Conservation (phyloP, 2,797 vertebrate genomes). For the Characodon lateralis region DNA sequence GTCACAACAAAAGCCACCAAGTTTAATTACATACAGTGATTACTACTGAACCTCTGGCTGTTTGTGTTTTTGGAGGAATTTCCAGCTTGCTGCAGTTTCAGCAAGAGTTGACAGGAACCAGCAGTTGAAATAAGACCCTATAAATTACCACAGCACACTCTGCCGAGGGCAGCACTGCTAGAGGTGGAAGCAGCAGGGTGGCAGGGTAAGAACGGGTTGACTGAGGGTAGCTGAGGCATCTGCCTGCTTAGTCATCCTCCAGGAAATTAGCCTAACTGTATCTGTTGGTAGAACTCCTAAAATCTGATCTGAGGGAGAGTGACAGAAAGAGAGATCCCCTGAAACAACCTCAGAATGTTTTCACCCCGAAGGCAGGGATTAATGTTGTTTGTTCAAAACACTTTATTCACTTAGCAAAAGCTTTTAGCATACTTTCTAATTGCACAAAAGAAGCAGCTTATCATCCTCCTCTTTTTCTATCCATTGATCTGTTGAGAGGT, state of each 20-base stretch:
- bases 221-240: neutral
- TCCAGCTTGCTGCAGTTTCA: slow-evolving; percentile 9
- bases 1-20: slow-evolving; percentile 19
- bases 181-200: slow-evolving; percentile 12
- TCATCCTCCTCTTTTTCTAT: neutral
- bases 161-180: neutral
- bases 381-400: neutral
- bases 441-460: neutral
- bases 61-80: slow-evolving; percentile 28
- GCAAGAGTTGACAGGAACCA: slow-evolving; percentile 18
- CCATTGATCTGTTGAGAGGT: neutral
- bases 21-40: slow-evolving; percentile 33
- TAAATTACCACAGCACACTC: slow-evolving; percentile 31
- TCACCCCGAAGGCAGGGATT: neutral
- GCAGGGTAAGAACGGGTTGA: neutral
- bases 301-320: neutral
- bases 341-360: neutral
- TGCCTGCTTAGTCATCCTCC: slow-evolving; percentile 8
- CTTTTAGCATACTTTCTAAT: neutral
- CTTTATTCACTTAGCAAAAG: neutral
- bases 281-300: neutral
- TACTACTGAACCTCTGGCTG: slow-evolving; percentile 42
- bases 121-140: slow-evolving; percentile 26
- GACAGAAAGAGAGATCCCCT: neutral
- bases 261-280: neutral